These are phyloP conservation scores for Carettochelys insculpta DNA, from an alignment of 2,113 vertebrate genomes.

Conservation along the genomic window DNA sequence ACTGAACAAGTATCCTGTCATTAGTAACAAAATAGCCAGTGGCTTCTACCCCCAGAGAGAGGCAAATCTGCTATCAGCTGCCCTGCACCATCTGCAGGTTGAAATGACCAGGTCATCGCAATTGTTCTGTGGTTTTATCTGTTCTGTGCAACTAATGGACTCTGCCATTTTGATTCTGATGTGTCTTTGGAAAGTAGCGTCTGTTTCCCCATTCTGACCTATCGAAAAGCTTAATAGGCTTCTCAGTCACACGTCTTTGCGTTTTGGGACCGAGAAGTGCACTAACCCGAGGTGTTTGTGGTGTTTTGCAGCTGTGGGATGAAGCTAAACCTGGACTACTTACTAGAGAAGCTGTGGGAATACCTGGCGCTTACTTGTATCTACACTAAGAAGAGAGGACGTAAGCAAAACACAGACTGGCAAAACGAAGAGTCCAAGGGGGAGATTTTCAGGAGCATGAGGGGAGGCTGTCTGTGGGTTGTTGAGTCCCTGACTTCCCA, in stretches of 20 bases:
- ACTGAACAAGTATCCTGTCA: background rate
- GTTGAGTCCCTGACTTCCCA: background rate
- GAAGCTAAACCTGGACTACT: slow-evolving; percentile 96
- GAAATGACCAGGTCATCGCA: background rate
- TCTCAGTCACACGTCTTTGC: background rate
- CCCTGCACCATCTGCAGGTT: background rate
- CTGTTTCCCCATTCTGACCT: background rate
- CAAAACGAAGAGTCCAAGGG: background rate
- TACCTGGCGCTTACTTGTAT: slow-evolving; percentile 96
- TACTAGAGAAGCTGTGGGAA: slow-evolving; percentile 95
- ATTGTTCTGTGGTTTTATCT: background rate
- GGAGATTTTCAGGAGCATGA: background rate
- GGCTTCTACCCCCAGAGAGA: background rate
- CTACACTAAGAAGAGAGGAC: slow-evolving; percentile 98
- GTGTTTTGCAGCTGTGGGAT: slow-evolving; percentile 89
- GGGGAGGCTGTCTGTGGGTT: background rate
- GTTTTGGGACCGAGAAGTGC: background rate
- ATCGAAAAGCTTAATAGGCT: background rate
- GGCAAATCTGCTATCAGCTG: background rate
- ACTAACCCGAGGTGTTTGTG: background rate
- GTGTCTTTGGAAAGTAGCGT: background rate
- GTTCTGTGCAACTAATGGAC: background rate
- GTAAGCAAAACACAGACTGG: slow-evolving; percentile 71
- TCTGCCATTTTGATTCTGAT: slow-evolving; percentile 21
- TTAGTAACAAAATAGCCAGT: background rate